Evolutionary conservation across 1,140 invertebrate species (phyloP), one percentile per base, ranked within the genome.

Genomic region (Drosophila suzukii): DNA sequence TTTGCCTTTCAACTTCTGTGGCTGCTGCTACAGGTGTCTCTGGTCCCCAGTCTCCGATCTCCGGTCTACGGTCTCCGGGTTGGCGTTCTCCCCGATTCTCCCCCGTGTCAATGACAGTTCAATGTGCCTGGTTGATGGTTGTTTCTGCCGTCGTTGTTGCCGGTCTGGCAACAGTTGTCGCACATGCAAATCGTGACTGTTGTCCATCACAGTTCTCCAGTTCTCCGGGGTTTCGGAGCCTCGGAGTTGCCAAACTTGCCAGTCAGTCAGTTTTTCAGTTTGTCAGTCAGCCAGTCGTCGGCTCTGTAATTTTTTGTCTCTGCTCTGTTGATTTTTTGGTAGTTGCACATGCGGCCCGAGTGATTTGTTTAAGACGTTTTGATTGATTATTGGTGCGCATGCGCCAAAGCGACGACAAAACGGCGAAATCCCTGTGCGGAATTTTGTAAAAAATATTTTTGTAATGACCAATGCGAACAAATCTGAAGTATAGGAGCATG

Each of bases 351-450:
- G 79, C 72, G 75, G 51, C 65, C 67, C 78, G 78, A 88, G 83
- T 91, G 88, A 91, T 91, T 91, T 91, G 88, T 86, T 91, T 79
- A 75, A 84, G 89, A 91, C 88, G 86, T 88, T 91, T 91, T 91
- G 88, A 91, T 91, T 91, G 89, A 91, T 91, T 91, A 82, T 80
- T 89, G 81, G 57, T 60, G 68, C 66, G 70, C 82, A 78, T 85
- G 78, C 60, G 81, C 58, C 76, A 78, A 74, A 81, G 78, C 71
- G 83, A 70, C 72, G 62, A 88, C 75, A 76, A 82, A 86, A 72
- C 60, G 59, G 58, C 47, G 20, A 66, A 53, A 17, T 17, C 11
- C 4, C 13, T 43, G 20, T 2, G 36, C 32, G n/a, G 44, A 8
- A 13, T 53, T 36, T 68, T 38, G 27, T 63, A 11, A 2, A 11